Evolutionary conservation across 2,797 vertebrate genomes (phyloP), one percentile per base, ranked within the genome.

Genomic region (Danio albolineatus): DNA sequence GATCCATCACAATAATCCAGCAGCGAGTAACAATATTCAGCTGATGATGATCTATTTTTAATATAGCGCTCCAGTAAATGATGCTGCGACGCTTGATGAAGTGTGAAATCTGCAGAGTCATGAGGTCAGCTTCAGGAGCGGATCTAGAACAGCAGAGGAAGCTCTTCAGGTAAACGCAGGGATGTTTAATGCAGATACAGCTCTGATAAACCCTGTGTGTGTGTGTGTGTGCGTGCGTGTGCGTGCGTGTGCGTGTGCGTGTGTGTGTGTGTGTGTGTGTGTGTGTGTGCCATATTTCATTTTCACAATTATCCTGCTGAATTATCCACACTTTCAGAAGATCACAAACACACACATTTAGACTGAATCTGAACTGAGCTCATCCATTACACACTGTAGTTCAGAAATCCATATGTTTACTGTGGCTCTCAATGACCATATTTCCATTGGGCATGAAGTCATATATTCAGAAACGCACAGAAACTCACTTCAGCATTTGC

Each of bases 381-480:
- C 90, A 90, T 90, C 91, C 94, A 91, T 90, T 91, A 92, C 89
- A 89, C 89, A 88, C 86, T 90, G 78, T 84, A 93, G 93, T 93
- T 1, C 28, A 28, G 90, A 87, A 92, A 94, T 93, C 94, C 90
- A 91, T 85, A 88, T 85, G 87, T 90, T 79, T 90, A 88, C 90
- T 85, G 88, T 90, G 88, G 88, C 90, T 88, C 87, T 84, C 84
- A 89, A 87, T 91, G 90, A 87, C 86, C 85, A 79, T 92, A 90
- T 93, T 92, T 91, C 48, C 85, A 94, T 91, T 92, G 87, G 86
- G 85, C 83, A 83, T 88, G 88, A 64, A 81, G 36, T 75, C 75
- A 62, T 72, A 59, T 74, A 76, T 71, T 41, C 65, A 74, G n/a
- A n/a, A 71, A 75, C 81, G 67, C 39, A 16, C 4, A 54, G n/a